Evolutionary conservation across 2,113 vertebrate genomes (phyloP), one percentile per base, ranked within the genome.

Genomic region (Dasyornis broadbenti): DNA sequence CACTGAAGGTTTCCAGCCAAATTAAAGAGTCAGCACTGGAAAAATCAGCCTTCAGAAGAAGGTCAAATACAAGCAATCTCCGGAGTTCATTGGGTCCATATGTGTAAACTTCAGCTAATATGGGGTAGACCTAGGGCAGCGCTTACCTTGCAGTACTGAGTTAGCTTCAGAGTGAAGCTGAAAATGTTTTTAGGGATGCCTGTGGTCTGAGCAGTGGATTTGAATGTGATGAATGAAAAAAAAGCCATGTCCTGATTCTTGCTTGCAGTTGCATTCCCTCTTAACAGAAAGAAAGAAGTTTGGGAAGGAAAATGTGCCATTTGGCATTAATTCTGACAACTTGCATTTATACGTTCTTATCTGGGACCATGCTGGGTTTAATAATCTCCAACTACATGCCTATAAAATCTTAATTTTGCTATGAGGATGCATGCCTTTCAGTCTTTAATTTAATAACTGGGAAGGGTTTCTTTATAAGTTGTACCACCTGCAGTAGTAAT

Each of bases 371-470:
- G 93, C 95, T 97, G 97, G 68, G 91, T 94, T 97, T 96, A 96
- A 97, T 97, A 95, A 97, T 95, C 89, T 95, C 89, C 92, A 95
- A 86, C 88, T 95, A 95, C 76, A 89, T 68, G 92, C 63, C 85
- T 90, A 86, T 96, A 96, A 96, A 95, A 95, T 84, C 86, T 90
- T 96, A 94, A 96, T 96, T 96, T 96, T 96, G 79, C 95, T 92
- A 75, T 80, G 89, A 96, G 92, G 93, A 96, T 94, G 70, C 90
- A 94, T 96, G 95, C 77, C 89, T 97, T 94, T 86, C 92, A 96
- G 94, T 69, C 84, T 95, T 95, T 97, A 97, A 96, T 97, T 97
- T 97, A 96, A 94, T 96, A 96, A 97, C 86, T 0, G 11, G 69
- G 87, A 96, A 97, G 79, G 76, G 81, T 95, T 97, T 92, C 79